Conservation (phyloP, 2,797 vertebrate species). For the Propithecus perrieri region DNA sequence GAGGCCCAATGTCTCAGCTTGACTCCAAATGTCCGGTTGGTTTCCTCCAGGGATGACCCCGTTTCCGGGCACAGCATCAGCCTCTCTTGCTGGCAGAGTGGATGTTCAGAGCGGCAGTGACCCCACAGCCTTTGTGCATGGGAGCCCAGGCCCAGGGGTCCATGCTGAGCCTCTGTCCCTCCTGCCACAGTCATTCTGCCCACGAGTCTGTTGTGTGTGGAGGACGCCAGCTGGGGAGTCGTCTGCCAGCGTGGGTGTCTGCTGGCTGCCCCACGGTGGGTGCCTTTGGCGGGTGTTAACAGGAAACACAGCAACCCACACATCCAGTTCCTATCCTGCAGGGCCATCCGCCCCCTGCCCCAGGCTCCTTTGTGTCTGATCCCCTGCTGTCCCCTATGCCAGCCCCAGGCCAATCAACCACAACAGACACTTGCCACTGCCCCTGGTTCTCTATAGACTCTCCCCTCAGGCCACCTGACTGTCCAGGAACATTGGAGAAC, state of each 20-base stretch:
- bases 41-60: neutral
- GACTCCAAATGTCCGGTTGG: neutral
- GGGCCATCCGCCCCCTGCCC: rapidly evolving
- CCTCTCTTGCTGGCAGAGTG: neutral
- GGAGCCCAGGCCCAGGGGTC: neutral
- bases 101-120: neutral
- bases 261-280: neutral
- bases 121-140: rapidly evolving
- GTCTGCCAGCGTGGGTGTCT: rapidly evolving
- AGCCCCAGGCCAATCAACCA: neutral
- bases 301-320: too few relatives aligned
- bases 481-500: neutral
- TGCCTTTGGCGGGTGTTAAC: rapidly evolving
- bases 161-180: neutral
- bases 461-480: neutral
- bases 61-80: neutral
- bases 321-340: neutral
- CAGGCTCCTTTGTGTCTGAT: neutral
- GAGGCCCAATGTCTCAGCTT: rapidly evolving
- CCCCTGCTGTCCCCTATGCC: rapidly evolving
- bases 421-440: too few relatives aligned
- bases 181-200: rapidly evolving
- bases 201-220: neutral
- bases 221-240: rapidly evolving
- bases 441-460: neutral